A percentile compares a stretch with the other conserved stretches of the same genome.
Conservation (phyloP, 2,797 vertebrate genomes). For the Chrosomus eos region DNA sequence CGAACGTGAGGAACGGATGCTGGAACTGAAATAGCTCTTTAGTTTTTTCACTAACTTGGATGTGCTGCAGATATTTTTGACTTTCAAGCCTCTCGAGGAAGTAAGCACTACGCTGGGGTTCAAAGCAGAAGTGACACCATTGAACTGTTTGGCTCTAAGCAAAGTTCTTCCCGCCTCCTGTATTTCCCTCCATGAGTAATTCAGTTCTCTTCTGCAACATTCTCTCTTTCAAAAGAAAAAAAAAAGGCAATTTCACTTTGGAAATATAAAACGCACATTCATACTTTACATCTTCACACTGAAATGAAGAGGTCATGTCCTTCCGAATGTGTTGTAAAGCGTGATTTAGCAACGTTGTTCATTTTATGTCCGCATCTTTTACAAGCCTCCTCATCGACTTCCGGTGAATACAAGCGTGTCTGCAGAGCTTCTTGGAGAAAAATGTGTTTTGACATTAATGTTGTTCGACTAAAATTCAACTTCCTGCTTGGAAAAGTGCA, state of each 20-base stretch:
- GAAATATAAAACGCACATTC: constrained; percentile 43
- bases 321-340: constrained; percentile 3
- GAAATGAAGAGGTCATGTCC: constrained; percentile 19
- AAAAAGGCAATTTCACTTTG: constrained; percentile 37
- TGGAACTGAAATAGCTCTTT: constrained; percentile 12
- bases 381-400: constrained; percentile 23
- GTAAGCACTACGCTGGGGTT: neutral
- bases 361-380: constrained; percentile 3
- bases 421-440: neutral
- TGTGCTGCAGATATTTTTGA: constrained; percentile 4
- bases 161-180: neutral
- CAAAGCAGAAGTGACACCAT: constrained; percentile 1
- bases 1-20: neutral
- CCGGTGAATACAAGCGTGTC: constrained; percentile 16
- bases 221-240: neutral
- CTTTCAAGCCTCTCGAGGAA: neutral
- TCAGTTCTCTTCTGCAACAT: neutral
- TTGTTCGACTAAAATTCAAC: too few species aligned
- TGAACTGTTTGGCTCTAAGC: constrained; percentile 18
- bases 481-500: too few species aligned
- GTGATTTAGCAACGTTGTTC: neutral
- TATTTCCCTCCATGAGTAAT: neutral
- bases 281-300: constrained; percentile 27
- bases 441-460: constrained; percentile 41
- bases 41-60: constrained; percentile 19